phyloP scores from a whole-genome alignment of 2,113 vertebrate genomes.

The Cryptotis parvus region DNA sequence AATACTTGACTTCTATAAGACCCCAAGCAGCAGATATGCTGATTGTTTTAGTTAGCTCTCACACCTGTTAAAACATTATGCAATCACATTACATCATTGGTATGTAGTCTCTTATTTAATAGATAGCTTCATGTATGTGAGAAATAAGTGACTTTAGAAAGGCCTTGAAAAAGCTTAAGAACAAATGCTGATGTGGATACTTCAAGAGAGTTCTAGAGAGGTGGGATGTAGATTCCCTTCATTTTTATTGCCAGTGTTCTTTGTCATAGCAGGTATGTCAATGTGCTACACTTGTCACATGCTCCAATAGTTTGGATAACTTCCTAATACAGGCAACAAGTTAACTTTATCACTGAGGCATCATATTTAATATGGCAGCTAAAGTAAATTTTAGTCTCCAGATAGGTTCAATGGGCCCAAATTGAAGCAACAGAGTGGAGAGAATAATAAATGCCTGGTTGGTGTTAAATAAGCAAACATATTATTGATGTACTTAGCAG shows the following conservation, averaged over 20 bases:
- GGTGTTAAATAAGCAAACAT: not conserved
- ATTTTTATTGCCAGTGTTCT: not conserved
- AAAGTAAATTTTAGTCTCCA: not conserved
- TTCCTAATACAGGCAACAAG: not conserved
- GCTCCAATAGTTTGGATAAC: not conserved
- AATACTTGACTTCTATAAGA: not conserved
- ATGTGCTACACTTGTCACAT: not conserved
- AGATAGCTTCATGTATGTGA: not conserved
- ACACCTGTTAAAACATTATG: not conserved
- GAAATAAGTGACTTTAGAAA: slow-evolving; percentile 24
- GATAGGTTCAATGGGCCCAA: not conserved
- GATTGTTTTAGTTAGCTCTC: not conserved
- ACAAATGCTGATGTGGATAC: not conserved
- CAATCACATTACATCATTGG: not conserved
- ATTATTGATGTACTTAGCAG: not conserved
- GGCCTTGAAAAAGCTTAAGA: slow-evolving; percentile 15
- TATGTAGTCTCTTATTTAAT: not conserved
- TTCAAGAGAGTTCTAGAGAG: no score
- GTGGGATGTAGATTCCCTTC: not conserved
- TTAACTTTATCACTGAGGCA: not conserved
- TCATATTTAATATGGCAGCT: not conserved
- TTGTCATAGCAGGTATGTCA: not conserved
- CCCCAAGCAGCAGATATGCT: not conserved
- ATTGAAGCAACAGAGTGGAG: not conserved
- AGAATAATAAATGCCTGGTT: not conserved